Percentiles rank a stretch among this genome's conserved stretches.
Evolutionary conservation across 2,888 invertebrate species (phyloP).

Genomic region (Monopis laevigella): DNA sequence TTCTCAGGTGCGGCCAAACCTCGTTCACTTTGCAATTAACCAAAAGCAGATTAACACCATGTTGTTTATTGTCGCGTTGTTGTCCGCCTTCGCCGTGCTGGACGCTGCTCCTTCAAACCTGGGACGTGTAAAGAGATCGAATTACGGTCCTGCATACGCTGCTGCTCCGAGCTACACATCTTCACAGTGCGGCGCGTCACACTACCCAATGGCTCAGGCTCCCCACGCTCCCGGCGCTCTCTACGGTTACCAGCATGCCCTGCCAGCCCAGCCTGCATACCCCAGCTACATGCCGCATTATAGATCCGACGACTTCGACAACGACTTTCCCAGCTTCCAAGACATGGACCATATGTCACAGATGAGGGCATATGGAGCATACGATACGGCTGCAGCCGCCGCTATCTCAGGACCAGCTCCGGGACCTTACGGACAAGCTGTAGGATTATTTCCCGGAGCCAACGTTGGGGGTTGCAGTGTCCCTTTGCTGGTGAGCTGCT

Average conservation of each 20-base stretch:
- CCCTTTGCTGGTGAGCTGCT: conserved; percentile 48
- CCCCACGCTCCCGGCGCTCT: background rate
- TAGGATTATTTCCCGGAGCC: conserved; percentile 44
- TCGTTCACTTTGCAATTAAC: no score
- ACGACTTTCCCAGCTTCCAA: conserved; percentile 35
- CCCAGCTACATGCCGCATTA: conserved; percentile 24
- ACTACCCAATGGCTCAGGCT: background rate
- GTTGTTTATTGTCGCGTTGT: no score
- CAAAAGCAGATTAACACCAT: no score
- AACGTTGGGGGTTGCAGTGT: conserved; percentile 40
- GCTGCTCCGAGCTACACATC: conserved; percentile 6
- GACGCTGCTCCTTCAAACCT: background rate
- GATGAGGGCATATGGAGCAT: conserved; percentile 30
- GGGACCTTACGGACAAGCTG: conserved; percentile 26
- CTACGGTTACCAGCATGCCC: conserved; percentile 18
- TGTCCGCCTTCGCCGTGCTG: background rate
- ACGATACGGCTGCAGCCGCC: conserved; percentile 21
- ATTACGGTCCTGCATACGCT: conserved; percentile 3
- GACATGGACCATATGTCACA: conserved; percentile 38
- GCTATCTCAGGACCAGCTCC: conserved; percentile 18
- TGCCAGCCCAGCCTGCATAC: conserved; percentile 1
- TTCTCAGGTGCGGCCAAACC: no score
- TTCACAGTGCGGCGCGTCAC: conserved; percentile 30
- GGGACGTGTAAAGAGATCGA: background rate
- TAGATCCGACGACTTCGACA: conserved; percentile 24